Base-by-base conservation (phyloP, 2,888 invertebrate species). In the Eudasyphora cyanicolor region DNA sequence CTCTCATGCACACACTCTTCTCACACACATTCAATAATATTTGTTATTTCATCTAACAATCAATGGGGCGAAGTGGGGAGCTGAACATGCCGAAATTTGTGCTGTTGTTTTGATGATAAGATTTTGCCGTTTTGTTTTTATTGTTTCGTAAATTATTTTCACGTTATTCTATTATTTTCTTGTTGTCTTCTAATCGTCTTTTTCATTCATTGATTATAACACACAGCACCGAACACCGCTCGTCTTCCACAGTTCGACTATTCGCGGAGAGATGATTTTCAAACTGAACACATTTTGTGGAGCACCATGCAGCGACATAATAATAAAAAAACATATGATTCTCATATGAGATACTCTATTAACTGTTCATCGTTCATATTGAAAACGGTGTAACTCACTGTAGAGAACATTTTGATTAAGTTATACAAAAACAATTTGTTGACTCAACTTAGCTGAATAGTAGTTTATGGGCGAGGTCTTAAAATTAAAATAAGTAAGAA, bases 261-360 rank as follows among this genome's bases (percentile, higher is more conserved):
- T 51, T 10, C 70, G 62, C 19, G 24, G 27, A 71, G 77, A 75
- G 62, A 21, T 21, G 51, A 21, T 49, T 64, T 77, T 10, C 54
- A 24, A 70, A 83, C 74, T 83, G 27, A 62, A 49, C n/a, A 62
- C 51, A 64, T 62, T 45, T 67, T 27, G 27, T 51, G 74, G 24
- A 64, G 38, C 38, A 21, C 32, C 35, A 1, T 38, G 21, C n/a
- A n/a, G n/a, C n/a, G n/a, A n/a, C n/a, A n/a, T n/a, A n/a, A n/a
- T n/a, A n/a, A n/a, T n/a, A n/a, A n/a, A n/a, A n/a, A n/a, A n/a
- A n/a, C n/a, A n/a, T n/a, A 21, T 17, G 35, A 54, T 27, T 1
- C 21, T 38, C 17, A 1, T 2, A 21, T 64, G 38, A 38, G 38
- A 64, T 38, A n/a, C n/a, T n/a, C n/a, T n/a, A n/a, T n/a, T n/a